A percentile compares a stretch with the other conserved stretches of the same genome.
Conservation (phyloP, 2,888 invertebrate genomes). For the Lapara coniferarum region DNA sequence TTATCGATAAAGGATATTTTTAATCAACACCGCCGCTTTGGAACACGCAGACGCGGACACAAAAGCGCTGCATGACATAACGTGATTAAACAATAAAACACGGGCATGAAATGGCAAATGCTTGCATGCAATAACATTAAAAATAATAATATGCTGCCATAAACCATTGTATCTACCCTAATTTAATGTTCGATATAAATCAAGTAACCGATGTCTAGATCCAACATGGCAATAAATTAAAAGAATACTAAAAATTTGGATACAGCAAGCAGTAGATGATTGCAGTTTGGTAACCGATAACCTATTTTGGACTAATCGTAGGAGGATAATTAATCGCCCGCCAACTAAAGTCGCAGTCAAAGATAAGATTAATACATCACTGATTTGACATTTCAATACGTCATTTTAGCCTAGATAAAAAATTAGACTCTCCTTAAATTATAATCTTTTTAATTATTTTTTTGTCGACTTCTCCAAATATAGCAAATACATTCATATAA, state of each 20-base stretch:
- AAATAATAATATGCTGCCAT: slow-evolving; percentile 6
- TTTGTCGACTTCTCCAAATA: slow-evolving; percentile 4
- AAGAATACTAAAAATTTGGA: neutral
- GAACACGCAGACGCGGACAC: slow-evolving; percentile 1
- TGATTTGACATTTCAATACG: slow-evolving; percentile 15
- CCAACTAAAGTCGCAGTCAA: slow-evolving; percentile 5
- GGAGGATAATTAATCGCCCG: slow-evolving; percentile 18
- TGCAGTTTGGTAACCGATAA: neutral
- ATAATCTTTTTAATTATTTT: neutral
- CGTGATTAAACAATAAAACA: slow-evolving; percentile 25
- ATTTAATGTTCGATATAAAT: neutral
- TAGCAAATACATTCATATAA: slow-evolving; percentile 3
- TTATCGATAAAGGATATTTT: slow-evolving; percentile 47
- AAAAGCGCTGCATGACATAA: slow-evolving; percentile 22
- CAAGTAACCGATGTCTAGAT: neutral
- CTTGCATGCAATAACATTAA: slow-evolving; percentile 14
- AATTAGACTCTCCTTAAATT: neutral
- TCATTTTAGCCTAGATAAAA: neutral
- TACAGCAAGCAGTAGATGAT: neutral
- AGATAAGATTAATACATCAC: slow-evolving; percentile 24
- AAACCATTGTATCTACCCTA: neutral
- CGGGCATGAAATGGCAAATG: slow-evolving; percentile 13
- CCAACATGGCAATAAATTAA: neutral
- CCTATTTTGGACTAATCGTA: neutral
- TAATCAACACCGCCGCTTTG: slow-evolving; percentile 37